These are phyloP conservation scores for Drosophila athabasca DNA, from an alignment of 1,140 invertebrate genomes.

Conservation along the genomic window DNA sequence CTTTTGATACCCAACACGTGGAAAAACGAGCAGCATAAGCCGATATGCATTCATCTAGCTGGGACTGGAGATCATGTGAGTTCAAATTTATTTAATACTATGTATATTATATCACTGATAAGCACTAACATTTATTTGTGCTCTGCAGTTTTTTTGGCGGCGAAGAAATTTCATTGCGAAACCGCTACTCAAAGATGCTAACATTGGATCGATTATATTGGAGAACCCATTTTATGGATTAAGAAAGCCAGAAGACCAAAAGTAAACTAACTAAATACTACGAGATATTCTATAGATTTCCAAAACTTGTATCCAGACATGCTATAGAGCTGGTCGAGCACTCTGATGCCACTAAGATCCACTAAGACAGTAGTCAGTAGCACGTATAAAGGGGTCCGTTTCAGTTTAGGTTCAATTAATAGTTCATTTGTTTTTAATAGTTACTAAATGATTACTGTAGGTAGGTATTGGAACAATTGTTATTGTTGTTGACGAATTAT, in stretches of 20 bases:
- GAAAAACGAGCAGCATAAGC: slow-evolving; percentile 88
- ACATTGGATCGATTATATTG: slow-evolving; percentile 96
- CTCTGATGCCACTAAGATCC: no score
- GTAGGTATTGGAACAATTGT: no score
- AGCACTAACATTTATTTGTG: slow-evolving; percentile 1
- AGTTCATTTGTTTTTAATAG: no score
- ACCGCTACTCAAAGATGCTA: slow-evolving; percentile 94
- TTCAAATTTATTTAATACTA: slow-evolving; percentile 4
- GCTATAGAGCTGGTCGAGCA: no score
- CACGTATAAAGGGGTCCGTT: no score
- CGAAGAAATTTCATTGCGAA: slow-evolving; percentile 92
- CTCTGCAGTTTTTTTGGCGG: slow-evolving; percentile 94
- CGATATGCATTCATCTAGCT: slow-evolving; percentile 96
- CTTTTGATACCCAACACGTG: slow-evolving; percentile 93
- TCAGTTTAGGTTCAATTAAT: no score
- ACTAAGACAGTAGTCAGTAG: no score
- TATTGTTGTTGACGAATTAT: no score
- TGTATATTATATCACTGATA: not conserved
- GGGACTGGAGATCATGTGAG: slow-evolving; percentile 99
- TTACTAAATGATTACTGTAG: no score
- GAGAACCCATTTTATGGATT: slow-evolving; percentile 99
- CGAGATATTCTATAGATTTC: no score
- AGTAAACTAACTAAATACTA: slow-evolving; percentile 85
- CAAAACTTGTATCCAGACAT: no score
- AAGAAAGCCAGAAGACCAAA: slow-evolving; percentile 95